These are phyloP conservation scores for Polymixis flavicincta DNA, from an alignment of 2,888 invertebrate species.

Conservation along the genomic window DNA sequence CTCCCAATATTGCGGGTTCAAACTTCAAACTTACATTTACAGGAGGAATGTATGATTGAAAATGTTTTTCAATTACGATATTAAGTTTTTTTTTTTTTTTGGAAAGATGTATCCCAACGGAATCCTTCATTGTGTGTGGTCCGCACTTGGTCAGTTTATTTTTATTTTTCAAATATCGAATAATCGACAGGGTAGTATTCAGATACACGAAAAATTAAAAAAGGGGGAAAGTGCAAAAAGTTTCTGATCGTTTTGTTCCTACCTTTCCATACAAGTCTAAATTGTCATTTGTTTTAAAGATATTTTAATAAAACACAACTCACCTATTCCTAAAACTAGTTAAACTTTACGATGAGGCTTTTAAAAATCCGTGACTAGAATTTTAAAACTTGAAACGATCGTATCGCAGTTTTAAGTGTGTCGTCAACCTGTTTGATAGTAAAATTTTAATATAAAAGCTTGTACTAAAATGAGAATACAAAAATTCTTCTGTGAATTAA, in stretches of 20 bases:
- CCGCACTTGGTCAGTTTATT: too few relatives aligned
- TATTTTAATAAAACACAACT: background rate
- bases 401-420: constrained; percentile 46
- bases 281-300: background rate
- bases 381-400: constrained; percentile 42
- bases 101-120: too few relatives aligned
- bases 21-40: too few relatives aligned
- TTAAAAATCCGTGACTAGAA: constrained; percentile 46
- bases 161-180: too few relatives aligned
- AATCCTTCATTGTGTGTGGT: too few relatives aligned
- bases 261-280: background rate
- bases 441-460: constrained; percentile 49
- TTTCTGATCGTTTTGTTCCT: background rate
- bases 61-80: too few relatives aligned
- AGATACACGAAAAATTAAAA: too few relatives aligned
- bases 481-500: constrained; percentile 19
- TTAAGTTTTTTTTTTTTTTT: too few relatives aligned
- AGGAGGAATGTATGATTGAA: too few relatives aligned
- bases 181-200: too few relatives aligned
- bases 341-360: constrained; percentile 27
- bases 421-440: constrained; percentile 30
- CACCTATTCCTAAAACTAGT: background rate
- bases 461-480: constrained; percentile 29
- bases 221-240: background rate
- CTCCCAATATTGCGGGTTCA: too few relatives aligned